These are phyloP conservation scores for Parus major DNA, from an alignment of 2,113 vertebrate genomes.

Conservation along the genomic window DNA sequence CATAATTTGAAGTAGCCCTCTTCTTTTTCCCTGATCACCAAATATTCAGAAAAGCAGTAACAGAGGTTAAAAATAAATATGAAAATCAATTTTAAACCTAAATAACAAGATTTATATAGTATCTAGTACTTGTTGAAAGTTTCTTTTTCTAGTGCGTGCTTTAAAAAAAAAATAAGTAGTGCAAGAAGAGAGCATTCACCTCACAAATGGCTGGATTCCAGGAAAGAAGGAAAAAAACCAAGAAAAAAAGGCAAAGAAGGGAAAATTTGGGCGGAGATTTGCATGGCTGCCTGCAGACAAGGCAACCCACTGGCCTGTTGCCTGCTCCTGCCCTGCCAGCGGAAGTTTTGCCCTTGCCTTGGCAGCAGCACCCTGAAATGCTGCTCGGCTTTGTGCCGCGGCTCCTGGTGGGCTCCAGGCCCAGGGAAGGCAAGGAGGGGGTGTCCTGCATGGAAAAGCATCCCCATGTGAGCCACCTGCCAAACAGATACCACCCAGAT, in stretches of 20 bases:
- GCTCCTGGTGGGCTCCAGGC: not conserved
- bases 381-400: accelerated
- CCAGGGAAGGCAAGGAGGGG: accelerated
- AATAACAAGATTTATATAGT: not conserved
- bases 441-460: not conserved
- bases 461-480: not conserved
- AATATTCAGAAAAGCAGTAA: slow-evolving; percentile 16
- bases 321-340: not conserved
- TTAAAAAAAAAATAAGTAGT: not conserved
- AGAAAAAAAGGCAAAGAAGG: not conserved
- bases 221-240: not conserved
- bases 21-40: not conserved
- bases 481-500: not conserved
- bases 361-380: not conserved
- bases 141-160: slow-evolving; percentile 13
- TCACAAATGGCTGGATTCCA: slow-evolving; percentile 20
- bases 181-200: slow-evolving; percentile 31
- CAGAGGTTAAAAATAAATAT: not conserved
- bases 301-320: not conserved
- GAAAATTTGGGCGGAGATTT: not conserved
- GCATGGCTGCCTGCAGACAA: not conserved
- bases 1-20: slow-evolving; percentile 1
- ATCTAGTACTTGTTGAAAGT: not conserved
- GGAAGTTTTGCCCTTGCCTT: slow-evolving; percentile 12
- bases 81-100: not conserved